Evolutionary conservation across 2,888 invertebrate genomes (phyloP), one percentile per base, ranked within the genome.

Genomic region (Cetonia aurata): DNA sequence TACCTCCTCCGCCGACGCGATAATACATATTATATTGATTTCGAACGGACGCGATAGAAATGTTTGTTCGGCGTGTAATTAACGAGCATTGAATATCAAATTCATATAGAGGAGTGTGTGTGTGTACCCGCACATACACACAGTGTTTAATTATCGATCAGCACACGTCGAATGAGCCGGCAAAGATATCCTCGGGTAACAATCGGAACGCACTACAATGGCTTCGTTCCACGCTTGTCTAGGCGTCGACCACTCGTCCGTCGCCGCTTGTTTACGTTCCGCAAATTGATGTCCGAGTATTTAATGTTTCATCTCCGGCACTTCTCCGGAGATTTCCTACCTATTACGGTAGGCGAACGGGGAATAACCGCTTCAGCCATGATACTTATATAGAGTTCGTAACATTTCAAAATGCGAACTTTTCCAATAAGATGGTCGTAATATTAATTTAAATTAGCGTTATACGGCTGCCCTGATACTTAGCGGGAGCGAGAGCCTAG

Each of bases 51-150:
- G 44, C 19, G 12, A 4, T 25, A 25, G 25, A 25, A 25, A n/a
- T 19, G 59, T 25, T 59, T 59, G 59, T 59, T 59, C 44, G 42
- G 59, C 59, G 25, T 59, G 59, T 59, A 59, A 59, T 59, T 59
- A 59, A 59, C 59, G 59, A 44, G 25, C 42, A 19, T 9, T 33
- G 59, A 59, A 59, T 59, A 59, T 59, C 59, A 59, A 59, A 59
- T 59, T 59, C 59, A 59, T 59, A 59, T 44, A 44, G 44, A 59
- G 44, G 15, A 33, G 59, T 15, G 59, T 25, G 44, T 25, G 25
- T 25, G 25, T 25, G 25, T 25, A 4, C 25, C 25, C 25, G 4
- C 25, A 25, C 4, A 4, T 4, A 25, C 25, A 25, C 25, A 59
- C 59, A 59, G 42, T 59, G 59, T 59, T 19, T 59, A 59, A 59